Conservation (phyloP, 1,140 invertebrate genomes). For the Drosophila kepulauana region DNA sequence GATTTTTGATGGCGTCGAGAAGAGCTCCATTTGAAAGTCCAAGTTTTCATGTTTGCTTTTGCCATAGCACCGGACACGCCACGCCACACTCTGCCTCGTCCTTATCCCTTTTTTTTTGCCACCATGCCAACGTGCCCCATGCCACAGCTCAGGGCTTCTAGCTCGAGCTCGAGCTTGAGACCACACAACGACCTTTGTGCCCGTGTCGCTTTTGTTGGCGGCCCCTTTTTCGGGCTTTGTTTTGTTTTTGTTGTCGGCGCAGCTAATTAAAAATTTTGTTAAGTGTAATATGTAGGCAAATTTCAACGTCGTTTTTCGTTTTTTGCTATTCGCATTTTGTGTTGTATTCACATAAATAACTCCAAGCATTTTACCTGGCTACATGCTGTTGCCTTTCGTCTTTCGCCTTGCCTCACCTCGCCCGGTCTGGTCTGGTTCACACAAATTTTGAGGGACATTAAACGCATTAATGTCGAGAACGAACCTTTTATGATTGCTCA, state of each 20-base stretch:
- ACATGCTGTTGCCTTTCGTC: conserved; percentile 8
- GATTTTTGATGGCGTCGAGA: conserved; percentile 40
- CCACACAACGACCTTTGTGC: conserved; percentile 52
- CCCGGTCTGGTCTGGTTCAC: neutral
- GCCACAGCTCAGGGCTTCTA: neutral
- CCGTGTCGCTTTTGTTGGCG: conserved; percentile 54
- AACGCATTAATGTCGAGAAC: conserved; percentile 63
- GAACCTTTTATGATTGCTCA: conserved; percentile 55
- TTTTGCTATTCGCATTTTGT: neutral
- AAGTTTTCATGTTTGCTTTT: conserved; percentile 39
- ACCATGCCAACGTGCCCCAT: neutral
- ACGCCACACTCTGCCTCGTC: neutral
- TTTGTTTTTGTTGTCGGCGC: conserved; percentile 54
- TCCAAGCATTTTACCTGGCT: conserved; percentile 66
- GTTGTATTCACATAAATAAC: conserved; percentile 65
- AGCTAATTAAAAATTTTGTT: conserved; percentile 79
- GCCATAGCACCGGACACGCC: conserved; percentile 23
- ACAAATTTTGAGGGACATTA: conserved; percentile 59
- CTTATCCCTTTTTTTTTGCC: neutral
- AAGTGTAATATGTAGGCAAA: conserved; percentile 77
- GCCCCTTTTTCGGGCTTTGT: conserved; percentile 37
- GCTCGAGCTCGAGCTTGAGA: neutral
- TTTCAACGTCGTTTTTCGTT: conserved; percentile 37
- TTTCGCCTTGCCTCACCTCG: conserved; percentile 8
- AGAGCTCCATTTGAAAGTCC: conserved; percentile 37